Evolutionary conservation across 1,140 invertebrate genomes (phyloP), one percentile per base, ranked within the genome.

Genomic region (Neodiprion fabricii): DNA sequence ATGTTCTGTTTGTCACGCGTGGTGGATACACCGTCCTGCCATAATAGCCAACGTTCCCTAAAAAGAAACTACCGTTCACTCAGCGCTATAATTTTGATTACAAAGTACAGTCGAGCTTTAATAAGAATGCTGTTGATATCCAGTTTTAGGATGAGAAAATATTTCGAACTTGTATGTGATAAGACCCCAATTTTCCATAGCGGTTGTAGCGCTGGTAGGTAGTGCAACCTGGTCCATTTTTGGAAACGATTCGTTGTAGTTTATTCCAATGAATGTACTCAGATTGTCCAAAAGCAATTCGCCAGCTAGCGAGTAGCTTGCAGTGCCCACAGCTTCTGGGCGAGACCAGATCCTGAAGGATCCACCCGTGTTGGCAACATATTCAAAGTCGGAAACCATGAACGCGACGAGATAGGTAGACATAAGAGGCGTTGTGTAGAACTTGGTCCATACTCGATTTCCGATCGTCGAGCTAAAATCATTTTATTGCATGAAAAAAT

Each of bases 101-200:
- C 28, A 40, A 40, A 40, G 28, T 40, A 40, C 28, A 40, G 28
- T 3, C 28, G 28, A 40, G 28, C 28, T 40, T 40, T 40, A 40
- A 3, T 40, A 40, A 5, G 2, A 40, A 40, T 40, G 5, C 28
- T 40, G 28, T 40, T 40, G 5, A 2, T 40, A 40, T 40, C 28
- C 28, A 40, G 2, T 40, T 40, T 40, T 5, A 2, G 5, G 28
- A 40, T 40, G 28, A 40, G 28, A 40, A 68, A 75, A 50, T 50
- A 11, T 61, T 65, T 74, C 72, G 73, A 85, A 91, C 86, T 90
- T 89, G 79, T 92, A 96, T 1, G 92, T 94, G 71, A 95, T 91
- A 7, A 96, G 83, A n/a, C 94, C 95, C 95, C 94, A 96, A 87
- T 96, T 95, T 84, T 96, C 95, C 94, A 96, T 96, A 14, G 94